Percentiles rank a stretch among this genome's conserved stretches.
Evolutionary conservation across 2,888 invertebrate species (phyloP).

Genomic region (Eristalis pertinax): DNA sequence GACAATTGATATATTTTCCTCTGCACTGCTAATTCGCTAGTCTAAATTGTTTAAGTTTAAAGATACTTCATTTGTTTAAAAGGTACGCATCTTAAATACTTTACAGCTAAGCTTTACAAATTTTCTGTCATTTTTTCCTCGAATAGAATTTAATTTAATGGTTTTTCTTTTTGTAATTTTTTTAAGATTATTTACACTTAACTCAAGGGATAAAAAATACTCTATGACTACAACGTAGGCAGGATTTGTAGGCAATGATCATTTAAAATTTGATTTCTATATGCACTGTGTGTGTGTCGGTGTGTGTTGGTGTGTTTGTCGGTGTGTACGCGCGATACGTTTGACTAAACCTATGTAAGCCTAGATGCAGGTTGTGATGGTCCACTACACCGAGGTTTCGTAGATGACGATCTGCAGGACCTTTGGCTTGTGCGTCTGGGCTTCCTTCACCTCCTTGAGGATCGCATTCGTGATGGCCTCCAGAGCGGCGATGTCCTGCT

Average conservation of each 20-base stretch:
- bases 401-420: constrained; percentile 93
- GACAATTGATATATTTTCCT: constrained; percentile 28
- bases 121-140: constrained; percentile 57
- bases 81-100: constrained; percentile 26
- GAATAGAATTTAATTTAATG: not conserved
- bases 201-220: not conserved
- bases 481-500: constrained; percentile 86
- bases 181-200: constrained; percentile 44
- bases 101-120: constrained; percentile 56
- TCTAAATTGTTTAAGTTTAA: constrained; percentile 12
- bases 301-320: not conserved
- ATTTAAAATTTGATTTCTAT: constrained; percentile 2
- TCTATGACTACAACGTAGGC: constrained; percentile 48
- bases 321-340: constrained; percentile 23
- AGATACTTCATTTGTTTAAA: constrained; percentile 10
- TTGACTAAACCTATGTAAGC: constrained; percentile 12
- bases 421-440: constrained; percentile 82
- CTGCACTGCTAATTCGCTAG: constrained; percentile 7
- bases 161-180: no score
- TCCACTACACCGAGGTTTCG: constrained; percentile 89
- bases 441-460: constrained; percentile 86
- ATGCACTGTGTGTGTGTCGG: constrained; percentile 31
- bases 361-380: constrained; percentile 13
- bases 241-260: constrained; percentile 68
- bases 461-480: constrained; percentile 84